A percentile compares a stretch with the other conserved stretches of the same genome.
Evolutionary conservation across 92 coral and sea anemone genomes (phyloP).

Genomic region (Bergia puertoricense): DNA sequence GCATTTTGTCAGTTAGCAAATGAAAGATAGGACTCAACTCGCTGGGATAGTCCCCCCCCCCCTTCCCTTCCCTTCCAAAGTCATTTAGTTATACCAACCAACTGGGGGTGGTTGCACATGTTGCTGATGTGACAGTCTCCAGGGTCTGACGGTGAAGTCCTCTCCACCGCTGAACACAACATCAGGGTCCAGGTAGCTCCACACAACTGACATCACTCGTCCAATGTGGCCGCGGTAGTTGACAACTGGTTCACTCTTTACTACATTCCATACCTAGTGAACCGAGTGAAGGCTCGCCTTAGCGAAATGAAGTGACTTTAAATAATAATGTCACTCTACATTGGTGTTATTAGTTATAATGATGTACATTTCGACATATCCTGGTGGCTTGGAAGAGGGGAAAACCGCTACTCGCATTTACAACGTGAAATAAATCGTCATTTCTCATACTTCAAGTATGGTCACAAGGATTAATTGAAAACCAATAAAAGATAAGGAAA

Average conservation of each 20-base stretch:
- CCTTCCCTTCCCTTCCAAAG: too few species aligned
- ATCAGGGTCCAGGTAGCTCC: conserved; percentile 94
- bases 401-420: neutral
- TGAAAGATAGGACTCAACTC: too few species aligned
- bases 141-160: conserved; percentile 92
- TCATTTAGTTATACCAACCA: conserved; percentile 40
- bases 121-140: conserved; percentile 78
- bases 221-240: conserved; percentile 92
- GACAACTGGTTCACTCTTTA: conserved; percentile 67
- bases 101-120: conserved; percentile 74
- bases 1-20: too few species aligned
- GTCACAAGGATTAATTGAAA: too few species aligned
- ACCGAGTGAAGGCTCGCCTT: neutral
- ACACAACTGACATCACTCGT: conserved; percentile 93
- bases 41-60: too few species aligned
- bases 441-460: neutral
- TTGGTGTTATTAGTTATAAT: neutral
- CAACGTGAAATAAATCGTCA: neutral
- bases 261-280: conserved; percentile 91
- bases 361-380: neutral
- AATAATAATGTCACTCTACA: neutral
- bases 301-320: neutral
- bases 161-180: conserved; percentile 95
- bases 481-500: too few species aligned
- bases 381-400: neutral